Conservation (phyloP, 2,113 vertebrate genomes). For the Probosciger aterrimus region DNA sequence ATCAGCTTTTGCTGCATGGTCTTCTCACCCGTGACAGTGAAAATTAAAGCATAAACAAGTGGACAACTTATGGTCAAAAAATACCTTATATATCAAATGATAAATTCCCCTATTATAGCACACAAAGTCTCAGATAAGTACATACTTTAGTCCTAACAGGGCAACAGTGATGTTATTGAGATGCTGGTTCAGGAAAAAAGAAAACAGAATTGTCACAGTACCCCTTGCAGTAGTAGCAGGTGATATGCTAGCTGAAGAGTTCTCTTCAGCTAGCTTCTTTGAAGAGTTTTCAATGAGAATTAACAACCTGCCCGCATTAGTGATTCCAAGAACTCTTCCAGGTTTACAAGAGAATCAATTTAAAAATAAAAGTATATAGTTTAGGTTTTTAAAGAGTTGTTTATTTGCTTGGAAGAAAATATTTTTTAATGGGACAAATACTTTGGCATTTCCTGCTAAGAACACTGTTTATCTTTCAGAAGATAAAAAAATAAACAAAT, state of each 20-base stretch:
- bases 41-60: neutral
- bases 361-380: neutral
- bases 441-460: neutral
- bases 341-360: neutral
- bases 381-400: neutral
- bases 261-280: neutral
- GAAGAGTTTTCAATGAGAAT: neutral
- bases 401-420: neutral
- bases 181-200: neutral
- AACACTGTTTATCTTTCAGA: slow-evolving; percentile 5
- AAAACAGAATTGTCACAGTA: neutral
- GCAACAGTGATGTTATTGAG: neutral
- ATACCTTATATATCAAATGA: neutral
- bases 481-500: neutral
- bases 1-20: neutral
- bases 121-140: neutral
- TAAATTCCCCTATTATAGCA: neutral
- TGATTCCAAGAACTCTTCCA: neutral
- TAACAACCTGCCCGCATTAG: neutral
- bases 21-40: neutral
- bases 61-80: neutral
- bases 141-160: neutral
- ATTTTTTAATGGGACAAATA: neutral
- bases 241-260: neutral
- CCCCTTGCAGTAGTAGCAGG: neutral